Evolutionary conservation across 2,113 vertebrate genomes (phyloP).

Genomic region (Grammomys surdaster): DNA sequence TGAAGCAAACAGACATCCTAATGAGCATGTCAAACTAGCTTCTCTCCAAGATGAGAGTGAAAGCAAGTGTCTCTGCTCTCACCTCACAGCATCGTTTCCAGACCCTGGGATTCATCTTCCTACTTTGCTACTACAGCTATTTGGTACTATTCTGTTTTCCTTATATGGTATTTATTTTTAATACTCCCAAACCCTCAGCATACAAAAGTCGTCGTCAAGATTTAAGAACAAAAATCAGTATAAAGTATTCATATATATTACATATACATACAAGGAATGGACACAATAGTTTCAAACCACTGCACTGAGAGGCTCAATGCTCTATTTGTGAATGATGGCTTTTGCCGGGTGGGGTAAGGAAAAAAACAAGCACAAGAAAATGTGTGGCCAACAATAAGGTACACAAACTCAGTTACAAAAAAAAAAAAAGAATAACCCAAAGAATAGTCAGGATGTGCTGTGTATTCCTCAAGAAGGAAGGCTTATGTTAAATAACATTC

Average conservation of each 20-base stretch:
- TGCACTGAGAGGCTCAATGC: conserved; percentile 35
- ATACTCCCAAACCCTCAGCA: conserved; percentile 44
- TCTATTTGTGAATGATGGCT: conserved; percentile 47
- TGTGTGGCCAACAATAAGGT: not conserved
- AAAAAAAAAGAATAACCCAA: not conserved
- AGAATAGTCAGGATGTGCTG: not conserved
- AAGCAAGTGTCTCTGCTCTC: conserved; percentile 17
- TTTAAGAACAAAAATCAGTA: not conserved
- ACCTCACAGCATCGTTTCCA: conserved; percentile 14
- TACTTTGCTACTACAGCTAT: conserved; percentile 36
- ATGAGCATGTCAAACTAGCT: not conserved
- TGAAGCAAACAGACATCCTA: not conserved
- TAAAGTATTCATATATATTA: conserved; percentile 15
- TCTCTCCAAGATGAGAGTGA: conserved; percentile 28
- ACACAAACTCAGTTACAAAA: conserved; percentile 40
- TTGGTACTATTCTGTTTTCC: conserved; percentile 57
- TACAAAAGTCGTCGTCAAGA: conserved; percentile 44
- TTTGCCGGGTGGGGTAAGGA: not conserved
- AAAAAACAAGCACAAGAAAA: not conserved
- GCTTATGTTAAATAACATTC: not conserved
- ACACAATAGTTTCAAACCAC: conserved; percentile 41
- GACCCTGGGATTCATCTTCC: conserved; percentile 35
- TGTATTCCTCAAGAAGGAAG: not conserved
- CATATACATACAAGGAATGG: not conserved
- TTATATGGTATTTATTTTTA: conserved; percentile 65